phyloP scores from a whole-genome alignment of 2,888 invertebrate genomes.

The Camponotus fellah region DNA sequence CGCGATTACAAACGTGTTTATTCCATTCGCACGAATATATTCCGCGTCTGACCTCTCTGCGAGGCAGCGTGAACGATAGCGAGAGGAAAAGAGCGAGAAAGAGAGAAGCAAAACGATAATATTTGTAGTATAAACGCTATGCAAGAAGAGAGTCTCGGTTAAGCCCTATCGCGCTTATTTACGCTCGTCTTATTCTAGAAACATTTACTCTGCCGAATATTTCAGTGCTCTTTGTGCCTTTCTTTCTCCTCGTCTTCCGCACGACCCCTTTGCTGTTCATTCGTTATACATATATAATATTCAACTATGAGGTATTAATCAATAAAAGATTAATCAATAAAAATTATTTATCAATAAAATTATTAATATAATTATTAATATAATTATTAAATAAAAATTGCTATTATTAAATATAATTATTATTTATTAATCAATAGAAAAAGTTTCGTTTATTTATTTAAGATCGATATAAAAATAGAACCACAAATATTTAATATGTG shows the following conservation, averaged over 20 bases:
- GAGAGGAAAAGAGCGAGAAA: conserved; percentile 33
- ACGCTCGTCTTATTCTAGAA: conserved; percentile 20
- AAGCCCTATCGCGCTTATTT: conserved; percentile 54
- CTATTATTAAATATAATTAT: too few relatives aligned
- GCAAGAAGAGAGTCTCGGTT: conserved; percentile 34
- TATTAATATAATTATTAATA: too few relatives aligned
- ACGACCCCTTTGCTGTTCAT: neutral
- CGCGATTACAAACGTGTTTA: conserved; percentile 53
- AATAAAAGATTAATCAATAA: neutral
- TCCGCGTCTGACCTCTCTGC: conserved; percentile 56
- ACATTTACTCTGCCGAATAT: conserved; percentile 38
- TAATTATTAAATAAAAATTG: too few relatives aligned
- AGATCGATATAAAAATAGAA: neutral
- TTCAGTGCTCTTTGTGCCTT: neutral
- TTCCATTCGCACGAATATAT: conserved; percentile 51
- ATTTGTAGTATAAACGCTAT: conserved; percentile 56
- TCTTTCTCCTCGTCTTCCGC: neutral
- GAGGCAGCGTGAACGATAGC: conserved; percentile 50
- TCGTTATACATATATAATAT: neutral
- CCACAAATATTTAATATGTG: neutral
- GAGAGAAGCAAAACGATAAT: conserved; percentile 56
- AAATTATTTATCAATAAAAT: neutral
- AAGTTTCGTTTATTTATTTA: neutral
- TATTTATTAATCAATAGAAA: too few relatives aligned
- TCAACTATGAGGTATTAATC: neutral